These are phyloP conservation scores for Ptychochromis oligacanthus DNA, from an alignment of 2,113 vertebrate genomes.

Conservation along the genomic window DNA sequence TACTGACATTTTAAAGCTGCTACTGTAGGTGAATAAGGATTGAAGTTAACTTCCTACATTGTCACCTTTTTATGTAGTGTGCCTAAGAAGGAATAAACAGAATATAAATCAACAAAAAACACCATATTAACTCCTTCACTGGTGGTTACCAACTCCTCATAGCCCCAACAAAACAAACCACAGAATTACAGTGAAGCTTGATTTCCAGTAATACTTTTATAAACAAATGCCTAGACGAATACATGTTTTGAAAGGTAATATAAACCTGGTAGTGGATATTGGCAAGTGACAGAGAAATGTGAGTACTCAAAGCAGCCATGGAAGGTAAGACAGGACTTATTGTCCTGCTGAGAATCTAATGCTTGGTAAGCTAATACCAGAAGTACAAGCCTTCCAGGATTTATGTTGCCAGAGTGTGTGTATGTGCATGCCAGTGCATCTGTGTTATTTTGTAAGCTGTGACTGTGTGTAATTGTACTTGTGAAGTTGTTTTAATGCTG, in stretches of 20 bases:
- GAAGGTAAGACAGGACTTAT: constrained; percentile 36
- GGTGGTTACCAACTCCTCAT: background rate
- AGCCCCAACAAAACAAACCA: background rate
- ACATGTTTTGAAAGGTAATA: constrained; percentile 51
- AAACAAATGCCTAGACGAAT: constrained; percentile 41
- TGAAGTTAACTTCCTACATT: background rate
- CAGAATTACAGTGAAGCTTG: constrained; percentile 5
- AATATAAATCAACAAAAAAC: background rate
- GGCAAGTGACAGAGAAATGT: constrained; percentile 47
- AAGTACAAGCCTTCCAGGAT: constrained; percentile 10
- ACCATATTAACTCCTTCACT: background rate
- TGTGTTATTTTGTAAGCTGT: constrained; percentile 11
- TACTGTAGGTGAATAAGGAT: background rate
- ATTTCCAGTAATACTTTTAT: constrained; percentile 14
- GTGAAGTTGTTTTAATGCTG: constrained; percentile 22
- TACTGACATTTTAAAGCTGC: no score
- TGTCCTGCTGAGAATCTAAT: constrained; percentile 42
- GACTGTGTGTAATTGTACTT: background rate
- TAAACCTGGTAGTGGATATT: constrained; percentile 30
- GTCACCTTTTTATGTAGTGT: background rate
- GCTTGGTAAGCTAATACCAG: constrained; percentile 36
- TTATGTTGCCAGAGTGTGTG: constrained; percentile 15
- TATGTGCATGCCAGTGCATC: background rate
- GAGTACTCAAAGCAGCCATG: constrained; percentile 32
- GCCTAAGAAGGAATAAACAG: background rate